Evolutionary conservation across 2,888 invertebrate genomes (phyloP).

Genomic region (Hypomecis punctinalis): DNA sequence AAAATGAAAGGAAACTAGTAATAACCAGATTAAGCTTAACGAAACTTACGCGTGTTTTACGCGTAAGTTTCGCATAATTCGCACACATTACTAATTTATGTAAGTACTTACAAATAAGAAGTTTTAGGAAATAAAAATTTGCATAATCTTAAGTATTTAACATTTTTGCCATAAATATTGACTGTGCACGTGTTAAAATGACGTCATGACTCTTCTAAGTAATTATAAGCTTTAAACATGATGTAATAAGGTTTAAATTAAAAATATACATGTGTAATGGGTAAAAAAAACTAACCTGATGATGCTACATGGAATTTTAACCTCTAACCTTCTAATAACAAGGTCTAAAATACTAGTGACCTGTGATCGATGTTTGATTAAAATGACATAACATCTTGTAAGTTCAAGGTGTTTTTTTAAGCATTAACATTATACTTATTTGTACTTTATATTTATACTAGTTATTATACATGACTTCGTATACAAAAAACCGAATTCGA

Average conservation of each 20-base stretch:
- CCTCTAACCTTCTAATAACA: constrained; percentile 29
- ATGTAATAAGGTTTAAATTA: not conserved
- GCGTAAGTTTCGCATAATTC: constrained; percentile 1
- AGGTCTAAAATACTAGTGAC: constrained; percentile 36
- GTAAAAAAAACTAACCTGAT: constrained; percentile 1
- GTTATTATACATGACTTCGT: not conserved
- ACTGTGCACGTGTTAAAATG: constrained; percentile 3
- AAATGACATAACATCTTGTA: constrained; percentile 33
- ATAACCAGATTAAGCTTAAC: not conserved
- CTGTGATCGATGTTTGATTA: constrained; percentile 32
- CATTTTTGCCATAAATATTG: constrained; percentile 22
- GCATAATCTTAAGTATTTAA: constrained; percentile 27
- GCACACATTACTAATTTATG: constrained; percentile 12
- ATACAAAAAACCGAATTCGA: too few species aligned
- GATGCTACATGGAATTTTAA: constrained; percentile 17
- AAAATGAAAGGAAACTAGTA: not conserved
- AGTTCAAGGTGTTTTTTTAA: constrained; percentile 33
- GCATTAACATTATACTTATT: constrained; percentile 4
- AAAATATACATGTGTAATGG: not conserved
- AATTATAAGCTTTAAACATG: not conserved
- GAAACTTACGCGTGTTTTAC: too few species aligned
- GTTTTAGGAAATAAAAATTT: constrained; percentile 25
- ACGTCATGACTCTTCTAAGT: not conserved
- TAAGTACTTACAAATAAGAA: constrained; percentile 16
- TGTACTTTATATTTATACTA: constrained; percentile 7